These are phyloP conservation scores for Pteronura brasiliensis DNA, from an alignment of 2,113 vertebrate genomes.

Conservation along the genomic window DNA sequence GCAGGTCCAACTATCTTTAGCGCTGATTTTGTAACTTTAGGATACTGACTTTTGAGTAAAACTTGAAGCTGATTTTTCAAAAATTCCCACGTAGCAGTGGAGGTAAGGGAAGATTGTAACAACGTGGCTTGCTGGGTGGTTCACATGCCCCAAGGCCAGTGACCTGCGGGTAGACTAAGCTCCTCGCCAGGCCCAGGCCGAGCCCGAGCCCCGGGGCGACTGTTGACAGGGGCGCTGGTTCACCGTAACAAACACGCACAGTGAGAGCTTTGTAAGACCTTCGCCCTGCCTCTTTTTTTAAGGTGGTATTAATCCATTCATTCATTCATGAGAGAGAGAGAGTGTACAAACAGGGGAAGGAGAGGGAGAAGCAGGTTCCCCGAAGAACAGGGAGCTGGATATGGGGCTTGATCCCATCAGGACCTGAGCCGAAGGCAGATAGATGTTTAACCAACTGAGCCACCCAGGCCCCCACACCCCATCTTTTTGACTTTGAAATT, in stretches of 20 bases:
- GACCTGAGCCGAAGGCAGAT: neutral
- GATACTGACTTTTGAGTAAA: neutral
- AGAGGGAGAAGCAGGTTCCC: too few species aligned
- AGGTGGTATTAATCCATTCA: too few species aligned
- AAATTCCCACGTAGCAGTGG: slow-evolving; percentile 37
- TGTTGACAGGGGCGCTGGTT: neutral
- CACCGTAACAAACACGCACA: neutral
- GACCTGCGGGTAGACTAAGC: neutral
- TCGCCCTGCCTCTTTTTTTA: neutral
- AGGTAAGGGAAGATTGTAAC: neutral
- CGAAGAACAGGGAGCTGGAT: too few species aligned
- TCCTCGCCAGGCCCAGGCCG: rapidly evolving
- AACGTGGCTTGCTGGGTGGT: slow-evolving; percentile 3
- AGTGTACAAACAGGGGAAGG: too few species aligned
- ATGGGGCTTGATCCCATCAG: too few species aligned
- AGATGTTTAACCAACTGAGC: neutral
- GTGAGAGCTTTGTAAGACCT: neutral
- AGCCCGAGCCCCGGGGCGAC: neutral
- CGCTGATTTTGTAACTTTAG: neutral
- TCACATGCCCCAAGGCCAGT: neutral
- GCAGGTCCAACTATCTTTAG: neutral
- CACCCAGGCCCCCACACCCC: neutral
- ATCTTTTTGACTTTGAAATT: neutral
- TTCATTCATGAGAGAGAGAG: too few species aligned
- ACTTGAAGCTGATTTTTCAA: neutral